Evolutionary conservation across 2,113 vertebrate species (phyloP).

Genomic region (Diadophis punctatus): DNA sequence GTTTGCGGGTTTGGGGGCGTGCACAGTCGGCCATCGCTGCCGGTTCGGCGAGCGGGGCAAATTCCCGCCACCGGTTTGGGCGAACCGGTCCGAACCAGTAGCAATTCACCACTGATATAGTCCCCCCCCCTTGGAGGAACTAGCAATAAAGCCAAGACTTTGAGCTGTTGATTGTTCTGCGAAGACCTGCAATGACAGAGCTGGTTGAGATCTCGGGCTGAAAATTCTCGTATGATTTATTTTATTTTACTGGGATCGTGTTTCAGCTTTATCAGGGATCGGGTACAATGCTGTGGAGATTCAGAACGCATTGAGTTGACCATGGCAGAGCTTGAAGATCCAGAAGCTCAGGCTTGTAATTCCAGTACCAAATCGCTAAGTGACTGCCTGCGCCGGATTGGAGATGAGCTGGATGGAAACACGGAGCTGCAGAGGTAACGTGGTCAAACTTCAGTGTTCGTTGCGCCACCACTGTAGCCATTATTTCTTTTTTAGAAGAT

Average conservation of each 20-base stretch:
- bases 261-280: constrained; percentile 65
- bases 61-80: too few relatives aligned
- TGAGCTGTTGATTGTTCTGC: background rate
- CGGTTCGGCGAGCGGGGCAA: too few relatives aligned
- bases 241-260: background rate
- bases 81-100: too few relatives aligned
- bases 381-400: constrained; percentile 83
- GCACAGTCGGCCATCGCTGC: too few relatives aligned
- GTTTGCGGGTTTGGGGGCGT: too few relatives aligned
- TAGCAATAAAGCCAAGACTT: background rate
- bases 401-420: constrained; percentile 85
- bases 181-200: background rate
- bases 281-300: constrained; percentile 46
- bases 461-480: too few relatives aligned
- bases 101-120: background rate
- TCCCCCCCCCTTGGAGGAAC: background rate
- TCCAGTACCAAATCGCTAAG: constrained; percentile 77
- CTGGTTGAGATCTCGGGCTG: background rate
- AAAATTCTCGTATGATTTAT: too few relatives aligned
- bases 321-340: constrained; percentile 60
- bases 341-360: constrained; percentile 61
- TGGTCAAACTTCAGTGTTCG: too few relatives aligned
- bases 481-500: background rate
- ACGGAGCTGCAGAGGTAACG: constrained; percentile 77
- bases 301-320: constrained; percentile 34